These are phyloP conservation scores for Pachliopta kotzebuea DNA, from an alignment of 2,888 invertebrate genomes.

Conservation along the genomic window DNA sequence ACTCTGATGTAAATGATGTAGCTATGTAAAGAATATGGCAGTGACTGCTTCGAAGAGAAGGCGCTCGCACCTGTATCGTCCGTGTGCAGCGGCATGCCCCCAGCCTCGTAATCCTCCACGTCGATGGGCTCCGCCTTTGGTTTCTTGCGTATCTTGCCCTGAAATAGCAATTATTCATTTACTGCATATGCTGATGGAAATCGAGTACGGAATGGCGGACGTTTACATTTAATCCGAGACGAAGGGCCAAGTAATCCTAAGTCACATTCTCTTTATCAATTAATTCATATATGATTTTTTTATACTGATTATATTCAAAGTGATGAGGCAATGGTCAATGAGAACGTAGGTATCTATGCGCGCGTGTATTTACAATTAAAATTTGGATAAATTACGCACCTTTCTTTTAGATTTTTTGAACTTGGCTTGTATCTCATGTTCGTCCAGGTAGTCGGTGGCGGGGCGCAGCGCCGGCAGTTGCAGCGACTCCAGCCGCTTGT, in stretches of 20 bases:
- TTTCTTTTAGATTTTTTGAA: conserved; percentile 94
- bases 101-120: conserved; percentile 68
- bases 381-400: conserved; percentile 49
- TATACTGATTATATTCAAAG: no score
- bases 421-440: conserved; percentile 89
- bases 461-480: conserved; percentile 83
- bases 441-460: conserved; percentile 94
- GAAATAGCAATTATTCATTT: conserved; percentile 17
- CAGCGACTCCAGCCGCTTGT: conserved; percentile 87
- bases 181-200: no score
- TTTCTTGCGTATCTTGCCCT: conserved; percentile 71
- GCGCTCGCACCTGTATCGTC: conserved; percentile 82
- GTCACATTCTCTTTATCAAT: no score
- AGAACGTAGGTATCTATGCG: no score
- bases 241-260: no score
- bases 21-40: no score
- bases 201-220: no score
- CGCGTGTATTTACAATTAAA: no score
- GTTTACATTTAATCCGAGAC: no score
- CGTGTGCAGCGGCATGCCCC: conserved; percentile 72
- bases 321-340: no score
- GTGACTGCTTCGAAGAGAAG: neutral
- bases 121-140: conserved; percentile 75
- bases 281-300: no score
- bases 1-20: no score